These are phyloP conservation scores for Microctenopoma lineatum DNA, from an alignment of 2,797 vertebrate genomes.

Conservation along the genomic window DNA sequence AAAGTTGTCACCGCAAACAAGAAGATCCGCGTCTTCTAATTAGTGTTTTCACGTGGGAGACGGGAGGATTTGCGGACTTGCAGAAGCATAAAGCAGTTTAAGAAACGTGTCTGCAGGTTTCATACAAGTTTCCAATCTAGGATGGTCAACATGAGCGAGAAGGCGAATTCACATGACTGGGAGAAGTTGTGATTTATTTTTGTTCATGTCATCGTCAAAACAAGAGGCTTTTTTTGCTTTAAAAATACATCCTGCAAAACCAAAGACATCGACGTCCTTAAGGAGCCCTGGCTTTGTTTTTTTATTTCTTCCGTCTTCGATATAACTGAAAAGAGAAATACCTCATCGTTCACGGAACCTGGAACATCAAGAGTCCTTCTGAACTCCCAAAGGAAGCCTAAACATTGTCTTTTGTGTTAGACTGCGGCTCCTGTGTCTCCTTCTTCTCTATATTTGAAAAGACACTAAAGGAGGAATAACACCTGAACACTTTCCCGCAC, in stretches of 20 bases:
- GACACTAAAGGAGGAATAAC: constrained; percentile 38
- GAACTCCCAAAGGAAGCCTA: constrained; percentile 79
- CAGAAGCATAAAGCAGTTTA: constrained; percentile 6
- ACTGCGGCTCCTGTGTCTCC: constrained; percentile 54
- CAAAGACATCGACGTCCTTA: constrained; percentile 80
- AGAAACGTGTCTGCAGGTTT: constrained; percentile 22
- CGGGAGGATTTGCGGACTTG: constrained; percentile 62
- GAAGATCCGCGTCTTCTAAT: constrained; percentile 70
- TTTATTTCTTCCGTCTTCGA: constrained; percentile 33
- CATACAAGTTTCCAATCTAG: constrained; percentile 15
- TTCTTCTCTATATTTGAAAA: constrained; percentile 51
- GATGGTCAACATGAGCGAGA: constrained; percentile 63
- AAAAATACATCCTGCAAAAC: constrained; percentile 69
- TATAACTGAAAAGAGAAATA: constrained; percentile 75
- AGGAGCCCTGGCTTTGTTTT: constrained; percentile 64
- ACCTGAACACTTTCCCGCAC: constrained; percentile 42
- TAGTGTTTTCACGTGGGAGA: constrained; percentile 46
- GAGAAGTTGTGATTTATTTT: constrained; percentile 71
- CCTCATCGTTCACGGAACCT: constrained; percentile 79
- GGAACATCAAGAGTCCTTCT: constrained; percentile 70
- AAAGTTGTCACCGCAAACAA: constrained; percentile 70
- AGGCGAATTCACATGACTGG: constrained; percentile 69
- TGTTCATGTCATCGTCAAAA: constrained; percentile 23
- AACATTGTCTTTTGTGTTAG: constrained; percentile 49
- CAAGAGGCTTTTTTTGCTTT: constrained; percentile 54